Evolutionary conservation across 2,888 invertebrate genomes (phyloP).

Genomic region (Nomada lathburiana): DNA sequence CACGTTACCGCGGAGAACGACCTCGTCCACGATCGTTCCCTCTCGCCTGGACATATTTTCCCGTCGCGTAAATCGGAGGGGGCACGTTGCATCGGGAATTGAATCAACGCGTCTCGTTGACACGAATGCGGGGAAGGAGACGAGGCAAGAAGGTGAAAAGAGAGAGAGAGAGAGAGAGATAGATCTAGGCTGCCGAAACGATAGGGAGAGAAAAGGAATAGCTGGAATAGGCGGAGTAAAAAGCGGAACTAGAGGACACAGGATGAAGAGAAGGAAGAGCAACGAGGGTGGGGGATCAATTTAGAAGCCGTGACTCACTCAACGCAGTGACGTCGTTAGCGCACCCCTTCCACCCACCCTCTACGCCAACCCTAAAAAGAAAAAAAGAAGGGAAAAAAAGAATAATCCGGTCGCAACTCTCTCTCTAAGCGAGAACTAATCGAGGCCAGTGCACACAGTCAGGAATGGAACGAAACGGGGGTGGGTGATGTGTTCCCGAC

Average conservation of each 20-base stretch:
- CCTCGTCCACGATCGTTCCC: slow-evolving; percentile 35
- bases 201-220: slow-evolving; percentile 4
- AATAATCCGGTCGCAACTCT: slow-evolving; percentile 64
- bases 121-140: slow-evolving; percentile 32
- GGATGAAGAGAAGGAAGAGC: slow-evolving; percentile 49
- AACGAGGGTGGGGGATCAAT: slow-evolving; percentile 63
- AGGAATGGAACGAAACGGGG: slow-evolving; percentile 7
- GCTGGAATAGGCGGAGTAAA: slow-evolving; percentile 27
- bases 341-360: slow-evolving; percentile 50
- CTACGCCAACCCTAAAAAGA: slow-evolving; percentile 36
- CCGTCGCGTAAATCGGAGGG: slow-evolving; percentile 39
- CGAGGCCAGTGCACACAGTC: slow-evolving; percentile 63
- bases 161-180: neutral
- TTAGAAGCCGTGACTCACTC: slow-evolving; percentile 72
- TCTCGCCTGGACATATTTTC: slow-evolving; percentile 39
- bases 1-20: slow-evolving; percentile 28
- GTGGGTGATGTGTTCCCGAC: slow-evolving; percentile 24
- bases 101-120: slow-evolving; percentile 51
- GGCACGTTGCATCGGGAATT: slow-evolving; percentile 55
- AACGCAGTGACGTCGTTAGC: slow-evolving; percentile 71
- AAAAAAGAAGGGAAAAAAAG: slow-evolving; percentile 33
- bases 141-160: neutral
- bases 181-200: neutral
- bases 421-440: slow-evolving; percentile 69
- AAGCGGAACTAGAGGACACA: slow-evolving; percentile 25